Evolutionary conservation across 2,797 vertebrate species (phyloP).

Genomic region (Micromesistius poutassou): DNA sequence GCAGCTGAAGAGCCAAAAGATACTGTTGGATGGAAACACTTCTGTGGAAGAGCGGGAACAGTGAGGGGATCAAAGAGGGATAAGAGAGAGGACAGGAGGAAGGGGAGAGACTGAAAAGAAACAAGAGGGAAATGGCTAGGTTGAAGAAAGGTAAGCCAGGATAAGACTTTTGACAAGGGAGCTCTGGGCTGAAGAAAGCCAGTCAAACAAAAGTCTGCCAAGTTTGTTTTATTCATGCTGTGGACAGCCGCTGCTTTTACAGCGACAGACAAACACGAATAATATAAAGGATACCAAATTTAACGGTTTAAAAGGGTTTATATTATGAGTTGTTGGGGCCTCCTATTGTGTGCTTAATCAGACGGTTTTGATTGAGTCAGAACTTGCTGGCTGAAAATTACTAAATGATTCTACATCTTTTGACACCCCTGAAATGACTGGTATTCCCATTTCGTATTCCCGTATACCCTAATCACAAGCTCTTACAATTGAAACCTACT

Average conservation of each 20-base stretch:
- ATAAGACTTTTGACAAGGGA: slow-evolving; percentile 73
- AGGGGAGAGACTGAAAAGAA: slow-evolving; percentile 67
- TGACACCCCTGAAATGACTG: slow-evolving; percentile 58
- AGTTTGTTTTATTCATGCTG: slow-evolving; percentile 65
- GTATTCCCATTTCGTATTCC: slow-evolving; percentile 61
- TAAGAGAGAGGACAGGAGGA: slow-evolving; percentile 63
- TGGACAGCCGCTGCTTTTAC: slow-evolving; percentile 45
- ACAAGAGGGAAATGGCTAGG: slow-evolving; percentile 66
- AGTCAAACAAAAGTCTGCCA: slow-evolving; percentile 61
- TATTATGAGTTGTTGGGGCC: slow-evolving; percentile 13
- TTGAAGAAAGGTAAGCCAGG: slow-evolving; percentile 69
- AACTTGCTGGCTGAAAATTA: slow-evolving; percentile 47
- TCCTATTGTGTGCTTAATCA: slow-evolving; percentile 30
- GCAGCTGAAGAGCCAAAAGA: slow-evolving; percentile 68
- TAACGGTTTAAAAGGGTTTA: background rate
- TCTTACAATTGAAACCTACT: slow-evolving; percentile 55
- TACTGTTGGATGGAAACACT: slow-evolving; percentile 61
- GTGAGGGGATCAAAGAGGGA: slow-evolving; percentile 65
- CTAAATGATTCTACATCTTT: slow-evolving; percentile 68
- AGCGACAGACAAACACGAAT: slow-evolving; percentile 45
- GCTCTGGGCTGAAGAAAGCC: slow-evolving; percentile 58
- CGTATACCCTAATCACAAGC: slow-evolving; percentile 64
- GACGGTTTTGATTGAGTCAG: slow-evolving; percentile 44
- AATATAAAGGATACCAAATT: slow-evolving; percentile 39
- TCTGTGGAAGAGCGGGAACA: slow-evolving; percentile 54